Base-by-base conservation (phyloP, 2,888 invertebrate species). In the Aleiodes leptofemur region DNA sequence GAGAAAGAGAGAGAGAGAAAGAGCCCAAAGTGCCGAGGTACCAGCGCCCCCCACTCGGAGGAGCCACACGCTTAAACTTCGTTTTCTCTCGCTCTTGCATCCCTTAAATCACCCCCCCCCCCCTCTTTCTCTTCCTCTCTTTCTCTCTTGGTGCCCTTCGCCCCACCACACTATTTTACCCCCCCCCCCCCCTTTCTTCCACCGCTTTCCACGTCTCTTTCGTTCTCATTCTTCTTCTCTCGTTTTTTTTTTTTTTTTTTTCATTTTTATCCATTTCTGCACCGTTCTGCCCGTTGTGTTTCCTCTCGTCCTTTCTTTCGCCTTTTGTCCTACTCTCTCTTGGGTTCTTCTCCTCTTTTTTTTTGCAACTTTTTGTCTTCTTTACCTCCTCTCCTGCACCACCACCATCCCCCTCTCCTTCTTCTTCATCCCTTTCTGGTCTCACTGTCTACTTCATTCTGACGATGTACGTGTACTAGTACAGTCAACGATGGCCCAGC, bases 1-100 rank as follows among this genome's bases (percentile, higher is more conserved):
- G n/a, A 14, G 16, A 23, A 2, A 23, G 23, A 23, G 23, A 23
- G 23, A 23, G 23, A 23, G 23, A 23, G 23, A 23, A 2, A 43
- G 55, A 50, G 14, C 38, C 73, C 56, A 59, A 78, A 78, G 72
- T 76, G 70, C 82, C 84, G 84, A 85, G 86, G 83, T 85, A 85
- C 86, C 84, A 79, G 79, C 83, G 78, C 83, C 85, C 86, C 86
- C 83, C 86, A 84, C 85, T 73, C 84, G 83, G 85, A 80, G 85
- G 85, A 85, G 86, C 85, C 86, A 85, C 85, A 84, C 84, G 84
- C 84, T 86, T 70, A 57, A 72, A 57, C n/a, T 72, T 48, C 48
- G 53, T 51, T 76, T 48, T 73, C 76, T 29, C 69, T 69, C 69
- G 69, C 66, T 73, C 56, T 57, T 16, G 64, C 55, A 34, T 23